Conservation (phyloP, 2,888 invertebrate species). For the Eutolmus rufibarbis region DNA sequence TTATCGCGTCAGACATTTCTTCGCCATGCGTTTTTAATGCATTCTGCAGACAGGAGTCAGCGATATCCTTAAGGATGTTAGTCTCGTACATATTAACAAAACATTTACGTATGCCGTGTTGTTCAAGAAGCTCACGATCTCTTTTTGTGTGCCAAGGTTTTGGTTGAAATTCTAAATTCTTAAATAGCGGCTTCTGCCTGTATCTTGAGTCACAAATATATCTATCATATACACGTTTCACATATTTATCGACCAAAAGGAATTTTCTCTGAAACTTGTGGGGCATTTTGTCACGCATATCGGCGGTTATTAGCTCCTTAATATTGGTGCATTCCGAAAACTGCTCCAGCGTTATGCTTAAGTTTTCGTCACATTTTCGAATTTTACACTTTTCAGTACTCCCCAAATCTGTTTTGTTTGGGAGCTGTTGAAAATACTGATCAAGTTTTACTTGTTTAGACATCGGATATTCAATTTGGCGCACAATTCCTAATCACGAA, state of each 20-base stretch:
- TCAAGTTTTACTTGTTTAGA: neutral
- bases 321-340: neutral
- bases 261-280: neutral
- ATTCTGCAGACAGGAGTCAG: neutral
- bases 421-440: neutral
- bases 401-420: neutral
- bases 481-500: too few species aligned
- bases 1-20: neutral
- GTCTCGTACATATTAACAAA: neutral
- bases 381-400: neutral
- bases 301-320: neutral
- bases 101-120: neutral
- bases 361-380: neutral
- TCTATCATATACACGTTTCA: neutral
- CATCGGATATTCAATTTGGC: neutral
- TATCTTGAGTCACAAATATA: neutral
- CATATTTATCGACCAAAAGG: neutral
- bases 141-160: neutral
- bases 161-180: neutral
- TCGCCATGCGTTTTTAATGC: neutral
- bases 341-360: neutral
- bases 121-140: neutral
- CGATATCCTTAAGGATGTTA: neutral
- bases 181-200: neutral
- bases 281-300: neutral